phyloP scores from a whole-genome alignment of 1,140 invertebrate genomes.

The Hyphantria cunea region DNA sequence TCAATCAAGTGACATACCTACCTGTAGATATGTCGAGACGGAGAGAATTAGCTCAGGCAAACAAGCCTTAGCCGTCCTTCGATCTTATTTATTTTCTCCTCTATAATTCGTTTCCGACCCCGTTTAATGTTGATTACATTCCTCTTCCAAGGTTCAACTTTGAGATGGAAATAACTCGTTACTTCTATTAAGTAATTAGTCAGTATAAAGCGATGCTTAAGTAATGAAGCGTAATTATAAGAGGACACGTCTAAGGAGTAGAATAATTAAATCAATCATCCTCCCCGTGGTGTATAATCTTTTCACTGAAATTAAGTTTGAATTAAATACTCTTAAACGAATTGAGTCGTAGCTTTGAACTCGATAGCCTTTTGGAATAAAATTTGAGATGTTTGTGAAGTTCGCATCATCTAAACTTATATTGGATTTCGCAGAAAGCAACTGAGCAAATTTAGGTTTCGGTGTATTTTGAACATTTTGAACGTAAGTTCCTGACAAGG shows the following conservation, averaged over 20 bases:
- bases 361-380: constrained; percentile 46
- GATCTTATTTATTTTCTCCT: constrained; percentile 55
- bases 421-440: constrained; percentile 39
- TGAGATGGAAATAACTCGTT: constrained; percentile 77
- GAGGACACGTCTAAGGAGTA: constrained; percentile 76
- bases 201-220: constrained; percentile 78
- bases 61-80: constrained; percentile 25
- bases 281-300: constrained; percentile 75
- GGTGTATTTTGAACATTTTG: constrained; percentile 22
- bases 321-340: constrained; percentile 63
- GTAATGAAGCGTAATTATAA: constrained; percentile 79
- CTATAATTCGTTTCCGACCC: constrained; percentile 63
- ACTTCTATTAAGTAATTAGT: constrained; percentile 80
- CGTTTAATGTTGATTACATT: constrained; percentile 72
- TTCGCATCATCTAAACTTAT: constrained; percentile 35
- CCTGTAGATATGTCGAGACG: constrained; percentile 18
- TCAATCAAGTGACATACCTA: constrained; percentile 27
- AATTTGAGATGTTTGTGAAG: constrained; percentile 43
- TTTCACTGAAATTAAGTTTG: constrained; percentile 72
- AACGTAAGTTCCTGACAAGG: neutral
- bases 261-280: constrained; percentile 81
- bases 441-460: constrained; percentile 17
- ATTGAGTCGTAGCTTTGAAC: constrained; percentile 42
- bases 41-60: constrained; percentile 26
- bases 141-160: constrained; percentile 63